phyloP scores from a whole-genome alignment of 2,113 vertebrate species.

The Laticauda laticaudata region DNA sequence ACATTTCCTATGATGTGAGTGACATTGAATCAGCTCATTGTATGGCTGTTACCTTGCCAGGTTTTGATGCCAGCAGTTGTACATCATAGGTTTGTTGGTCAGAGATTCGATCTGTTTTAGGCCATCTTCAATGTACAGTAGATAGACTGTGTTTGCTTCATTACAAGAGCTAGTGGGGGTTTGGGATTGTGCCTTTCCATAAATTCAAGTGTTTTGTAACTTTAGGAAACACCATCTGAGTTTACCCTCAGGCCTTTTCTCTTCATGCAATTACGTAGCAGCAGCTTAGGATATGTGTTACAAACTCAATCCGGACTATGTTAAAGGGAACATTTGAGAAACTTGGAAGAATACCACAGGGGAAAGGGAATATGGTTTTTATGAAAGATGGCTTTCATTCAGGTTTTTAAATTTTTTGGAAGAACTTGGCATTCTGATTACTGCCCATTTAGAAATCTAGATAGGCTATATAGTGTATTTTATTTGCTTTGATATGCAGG shows the following conservation, averaged over 20 bases:
- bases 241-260: slow-evolving; percentile 49
- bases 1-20: slow-evolving; percentile 59
- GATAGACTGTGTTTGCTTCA: slow-evolving; percentile 48
- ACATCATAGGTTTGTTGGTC: slow-evolving; percentile 26
- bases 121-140: slow-evolving; percentile 36
- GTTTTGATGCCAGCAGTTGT: slow-evolving; percentile 57
- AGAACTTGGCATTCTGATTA: not conserved
- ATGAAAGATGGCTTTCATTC: slow-evolving; percentile 15
- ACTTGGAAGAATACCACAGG: slow-evolving; percentile 35
- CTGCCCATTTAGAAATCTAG: not conserved
- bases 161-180: slow-evolving; percentile 16
- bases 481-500: not conserved
- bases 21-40: slow-evolving; percentile 40
- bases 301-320: slow-evolving; percentile 29
- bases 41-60: slow-evolving; percentile 35
- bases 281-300: slow-evolving; percentile 35
- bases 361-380: slow-evolving; percentile 35
- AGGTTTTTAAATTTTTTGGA: not conserved
- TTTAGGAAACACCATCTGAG: slow-evolving; percentile 56
- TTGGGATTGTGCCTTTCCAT: slow-evolving; percentile 48
- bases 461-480: not conserved
- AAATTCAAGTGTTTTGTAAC: slow-evolving; percentile 63
- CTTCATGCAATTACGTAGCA: slow-evolving; percentile 37
- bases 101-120: slow-evolving; percentile 51
- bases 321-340: slow-evolving; percentile 55